Conservation (phyloP, 2,113 vertebrate genomes). For the Ictalurus furcatus region DNA sequence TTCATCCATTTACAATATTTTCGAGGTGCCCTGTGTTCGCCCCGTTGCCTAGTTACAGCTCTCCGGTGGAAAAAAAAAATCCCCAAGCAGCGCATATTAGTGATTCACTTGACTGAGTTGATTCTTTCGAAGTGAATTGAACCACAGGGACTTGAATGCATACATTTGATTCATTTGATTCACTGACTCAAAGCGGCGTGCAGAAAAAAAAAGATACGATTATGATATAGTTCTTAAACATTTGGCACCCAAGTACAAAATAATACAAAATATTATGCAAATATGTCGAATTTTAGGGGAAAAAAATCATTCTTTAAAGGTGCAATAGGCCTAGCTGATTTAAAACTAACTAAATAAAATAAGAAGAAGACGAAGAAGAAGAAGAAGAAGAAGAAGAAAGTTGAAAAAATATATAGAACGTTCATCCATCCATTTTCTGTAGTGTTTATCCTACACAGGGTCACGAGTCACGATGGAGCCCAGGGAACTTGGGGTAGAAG, state of each 20-base stretch:
- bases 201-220: neutral
- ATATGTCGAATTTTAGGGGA: no score
- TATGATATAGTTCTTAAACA: neutral
- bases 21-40: constrained; percentile 52
- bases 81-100: constrained; percentile 44
- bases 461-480: no score
- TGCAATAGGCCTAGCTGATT: neutral
- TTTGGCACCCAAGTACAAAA: neutral
- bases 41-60: constrained; percentile 52
- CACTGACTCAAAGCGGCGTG: neutral
- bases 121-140: neutral
- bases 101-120: neutral
- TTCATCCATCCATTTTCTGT: no score
- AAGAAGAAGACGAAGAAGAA: no score
- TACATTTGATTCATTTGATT: neutral
- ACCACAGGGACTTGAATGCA: neutral
- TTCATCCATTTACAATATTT: constrained; percentile 26
- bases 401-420: no score
- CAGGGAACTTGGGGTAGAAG: no score
- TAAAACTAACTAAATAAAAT: no score
- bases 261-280: neutral
- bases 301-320: neutral
- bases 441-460: no score
- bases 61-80: constrained; percentile 56
- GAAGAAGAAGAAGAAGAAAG: no score